Evolutionary conservation across 1,140 invertebrate species (phyloP), one percentile per base, ranked within the genome.

Genomic region (Solenopsis invicta): DNA sequence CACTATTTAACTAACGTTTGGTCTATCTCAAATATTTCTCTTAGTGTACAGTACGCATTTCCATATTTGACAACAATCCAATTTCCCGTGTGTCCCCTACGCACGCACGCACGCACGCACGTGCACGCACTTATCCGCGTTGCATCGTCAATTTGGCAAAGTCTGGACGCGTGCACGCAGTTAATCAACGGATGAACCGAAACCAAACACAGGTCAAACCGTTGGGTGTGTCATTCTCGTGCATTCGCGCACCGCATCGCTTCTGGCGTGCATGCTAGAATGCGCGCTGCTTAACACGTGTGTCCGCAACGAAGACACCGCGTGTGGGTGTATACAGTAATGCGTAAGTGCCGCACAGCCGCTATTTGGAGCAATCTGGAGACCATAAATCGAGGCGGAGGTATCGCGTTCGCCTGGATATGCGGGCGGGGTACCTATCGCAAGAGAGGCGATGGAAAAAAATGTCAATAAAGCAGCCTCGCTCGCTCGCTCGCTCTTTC

Each of bases 151-250:
- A 64, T 45, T 78, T 74, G 78, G 56, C 85, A 82, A 89, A 87
- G 66, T 52, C 77, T 59, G 85, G 75, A 41, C 89, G 87, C 91
- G 88, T 88, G 90, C 91, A 89, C 84, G 78, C 77, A 87, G 91
- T 93, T 93, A 93, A 93, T 93, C 93, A 92, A 90, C 84, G 89
- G 89, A 93, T 92, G 92, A 92, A 91, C 90, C 90, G 88, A 93
- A 92, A 93, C 88, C 86, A 88, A 92, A 90, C 90, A 90, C 89
- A 71, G 86, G 91, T 87, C 87, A 86, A 91, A 92, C 86, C 76
- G 88, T 64, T 91, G 92, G 92, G 91, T 90, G 90, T 92, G 92
- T 91, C 88, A 67, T 64, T 85, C 34, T 34, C 78, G 85, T 84
- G 85, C 56, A 75, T 16, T 54, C 48, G 21, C 18, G 37, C 59